A percentile compares a stretch with the other conserved stretches of the same genome.
phyloP scores from a whole-genome alignment of 2,888 invertebrate genomes.

The Zygogramma bicolorata region DNA sequence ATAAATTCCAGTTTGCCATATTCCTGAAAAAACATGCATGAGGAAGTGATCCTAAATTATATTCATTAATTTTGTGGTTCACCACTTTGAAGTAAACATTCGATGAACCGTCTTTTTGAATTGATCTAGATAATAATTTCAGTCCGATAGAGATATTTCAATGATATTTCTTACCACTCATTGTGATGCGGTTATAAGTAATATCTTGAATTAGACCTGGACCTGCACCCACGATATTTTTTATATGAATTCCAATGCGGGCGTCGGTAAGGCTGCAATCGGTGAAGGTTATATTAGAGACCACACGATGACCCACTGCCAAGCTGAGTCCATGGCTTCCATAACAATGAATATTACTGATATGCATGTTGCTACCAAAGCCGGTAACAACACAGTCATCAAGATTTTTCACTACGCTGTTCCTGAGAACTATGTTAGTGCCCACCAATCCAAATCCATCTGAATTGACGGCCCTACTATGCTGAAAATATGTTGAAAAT shows the following conservation, averaged over 20 bases:
- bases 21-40: no score
- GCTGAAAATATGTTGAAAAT: not conserved
- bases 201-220: slow-evolving; percentile 33
- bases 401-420: slow-evolving; percentile 39
- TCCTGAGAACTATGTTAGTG: slow-evolving; percentile 20
- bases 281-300: slow-evolving; percentile 29
- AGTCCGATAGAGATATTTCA: no score
- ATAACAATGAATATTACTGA: slow-evolving; percentile 34
- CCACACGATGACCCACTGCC: slow-evolving; percentile 34
- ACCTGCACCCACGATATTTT: slow-evolving; percentile 40
- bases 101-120: no score
- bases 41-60: no score
- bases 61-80: no score
- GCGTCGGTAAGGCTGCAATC: slow-evolving; percentile 28
- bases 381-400: slow-evolving; percentile 44
- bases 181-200: slow-evolving; percentile 33
- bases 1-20: slow-evolving; percentile 17
- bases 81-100: no score
- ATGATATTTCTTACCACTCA: slow-evolving; percentile 27
- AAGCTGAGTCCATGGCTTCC: slow-evolving; percentile 45
- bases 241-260: slow-evolving; percentile 41
- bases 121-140: no score
- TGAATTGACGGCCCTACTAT: slow-evolving; percentile 38
- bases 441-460: slow-evolving; percentile 42
- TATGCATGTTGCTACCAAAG: slow-evolving; percentile 30